Conservation (phyloP, 1,140 invertebrate genomes). For the Pogonomyrmex californicus region DNA sequence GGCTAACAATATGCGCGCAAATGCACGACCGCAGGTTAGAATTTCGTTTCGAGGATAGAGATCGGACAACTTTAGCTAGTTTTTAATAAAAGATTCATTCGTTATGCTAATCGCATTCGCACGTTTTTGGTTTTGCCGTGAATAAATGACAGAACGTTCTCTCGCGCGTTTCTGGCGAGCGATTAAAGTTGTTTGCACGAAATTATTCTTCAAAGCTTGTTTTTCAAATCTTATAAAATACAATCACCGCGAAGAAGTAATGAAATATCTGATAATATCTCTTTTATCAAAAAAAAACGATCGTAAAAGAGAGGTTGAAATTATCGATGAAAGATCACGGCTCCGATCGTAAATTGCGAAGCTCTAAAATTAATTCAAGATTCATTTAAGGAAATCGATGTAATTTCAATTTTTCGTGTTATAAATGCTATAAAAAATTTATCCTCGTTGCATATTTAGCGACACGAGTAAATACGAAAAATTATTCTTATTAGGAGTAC, state of each 20-base stretch:
- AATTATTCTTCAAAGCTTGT: not conserved
- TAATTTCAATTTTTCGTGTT: not conserved
- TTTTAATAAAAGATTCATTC: not conserved
- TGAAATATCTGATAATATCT: not conserved
- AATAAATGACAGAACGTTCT: not conserved
- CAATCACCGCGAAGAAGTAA: not conserved
- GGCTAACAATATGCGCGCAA: not conserved
- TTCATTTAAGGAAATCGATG: not conserved
- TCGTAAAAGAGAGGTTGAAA: too few relatives aligned
- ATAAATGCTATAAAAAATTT: not conserved
- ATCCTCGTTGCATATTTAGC: not conserved
- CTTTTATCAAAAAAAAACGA: not conserved
- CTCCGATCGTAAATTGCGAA: not conserved
- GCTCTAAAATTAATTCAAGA: not conserved
- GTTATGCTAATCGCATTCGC: conserved; percentile 4
- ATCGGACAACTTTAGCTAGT: not conserved
- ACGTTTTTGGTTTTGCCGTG: not conserved
- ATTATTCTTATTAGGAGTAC: not conserved
- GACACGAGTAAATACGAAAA: not conserved
- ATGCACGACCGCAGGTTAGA: not conserved
- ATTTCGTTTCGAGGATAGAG: not conserved
- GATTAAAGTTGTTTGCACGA: not conserved
- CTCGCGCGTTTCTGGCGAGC: not conserved
- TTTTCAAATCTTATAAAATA: not conserved
- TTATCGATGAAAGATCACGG: not conserved